Base-by-base conservation (phyloP, 2,888 invertebrate species). In the Hirtodrosophila duncani region DNA sequence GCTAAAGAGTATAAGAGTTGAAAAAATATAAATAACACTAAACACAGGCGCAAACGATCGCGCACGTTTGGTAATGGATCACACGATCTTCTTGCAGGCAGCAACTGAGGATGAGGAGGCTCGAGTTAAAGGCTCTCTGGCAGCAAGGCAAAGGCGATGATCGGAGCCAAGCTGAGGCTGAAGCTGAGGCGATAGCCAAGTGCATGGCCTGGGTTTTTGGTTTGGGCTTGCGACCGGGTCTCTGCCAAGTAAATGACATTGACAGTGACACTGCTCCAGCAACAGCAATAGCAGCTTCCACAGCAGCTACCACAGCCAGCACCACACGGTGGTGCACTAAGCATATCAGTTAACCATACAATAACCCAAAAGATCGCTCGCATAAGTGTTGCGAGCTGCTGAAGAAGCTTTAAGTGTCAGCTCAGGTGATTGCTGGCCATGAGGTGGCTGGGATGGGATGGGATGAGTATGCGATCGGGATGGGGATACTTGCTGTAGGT, bases 361-460 rank as follows among this genome's bases (percentile, higher is more conserved):
- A 78, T 71, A 72, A 74, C 53, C 67, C 66, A 53, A 50, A 48
- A 45, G 55, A 61, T 56, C 68, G 55, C 56, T 63, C 63, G 72
- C 68, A 68, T 71, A 75, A 82, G 67, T 80, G 81, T 79, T 79
- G 74, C 58, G 61, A 61, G 81, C 79, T 82, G 82, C 84, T 82
- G 83, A 81, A 80, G 83, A 74, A 83, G 84, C 81, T 80, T 83
- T 77, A 81, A 81, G 81, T 83, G 83, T 83, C 84, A 83, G 63
- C 58, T 66, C 49, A 49, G 70, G 66, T 71, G 72, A 74, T 74
- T 79, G 80, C 63, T 37, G 69, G 37, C 10, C 42, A 46, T 48
- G 58, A 52, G 55, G 56, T 57, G 50, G 34, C 20, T 5, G 20
- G 6, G 20, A 20, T 20, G 6, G 20, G 4, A 5, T 20, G 20